Conservation (phyloP, 2,888 invertebrate genomes). For the Torymus tubicola region DNA sequence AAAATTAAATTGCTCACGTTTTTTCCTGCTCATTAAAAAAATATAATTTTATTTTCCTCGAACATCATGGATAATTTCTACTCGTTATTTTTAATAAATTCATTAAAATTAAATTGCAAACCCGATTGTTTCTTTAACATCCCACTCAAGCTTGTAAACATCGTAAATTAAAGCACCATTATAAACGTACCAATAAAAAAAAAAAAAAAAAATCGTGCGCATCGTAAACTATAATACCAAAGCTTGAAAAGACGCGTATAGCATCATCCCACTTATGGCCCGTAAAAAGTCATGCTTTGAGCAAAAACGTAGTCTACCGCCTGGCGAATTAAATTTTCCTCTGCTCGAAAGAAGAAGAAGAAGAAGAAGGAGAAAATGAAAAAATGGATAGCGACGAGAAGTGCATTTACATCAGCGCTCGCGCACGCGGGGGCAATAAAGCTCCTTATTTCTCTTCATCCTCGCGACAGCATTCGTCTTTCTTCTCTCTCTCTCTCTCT, state of each 20-base stretch:
- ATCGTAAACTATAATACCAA: not conserved
- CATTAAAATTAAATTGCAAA: no score
- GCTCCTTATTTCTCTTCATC: constrained; percentile 16
- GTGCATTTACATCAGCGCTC: constrained; percentile 7
- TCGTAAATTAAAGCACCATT: not conserved
- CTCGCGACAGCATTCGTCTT: not conserved
- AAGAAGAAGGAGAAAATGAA: not conserved
- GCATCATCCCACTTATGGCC: constrained; percentile 10
- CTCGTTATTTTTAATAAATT: no score
- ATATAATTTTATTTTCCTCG: no score
- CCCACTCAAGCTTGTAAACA: no score
- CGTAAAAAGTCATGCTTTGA: constrained; percentile 9
- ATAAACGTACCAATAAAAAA: not conserved
- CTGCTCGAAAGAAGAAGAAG: not conserved
- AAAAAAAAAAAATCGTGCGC: not conserved
- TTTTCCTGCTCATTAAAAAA: no score
- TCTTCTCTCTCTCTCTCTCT: not conserved
- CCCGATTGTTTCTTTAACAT: no score
- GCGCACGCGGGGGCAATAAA: constrained; percentile 3
- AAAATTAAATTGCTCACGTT: no score
- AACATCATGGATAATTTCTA: no score
- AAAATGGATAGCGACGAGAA: not conserved
- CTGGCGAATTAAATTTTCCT: constrained; percentile 1
- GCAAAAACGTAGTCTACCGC: not conserved
- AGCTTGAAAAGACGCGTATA: not conserved